Evolutionary conservation across 2,113 vertebrate species (phyloP).

Genomic region (Taxidea taxus): DNA sequence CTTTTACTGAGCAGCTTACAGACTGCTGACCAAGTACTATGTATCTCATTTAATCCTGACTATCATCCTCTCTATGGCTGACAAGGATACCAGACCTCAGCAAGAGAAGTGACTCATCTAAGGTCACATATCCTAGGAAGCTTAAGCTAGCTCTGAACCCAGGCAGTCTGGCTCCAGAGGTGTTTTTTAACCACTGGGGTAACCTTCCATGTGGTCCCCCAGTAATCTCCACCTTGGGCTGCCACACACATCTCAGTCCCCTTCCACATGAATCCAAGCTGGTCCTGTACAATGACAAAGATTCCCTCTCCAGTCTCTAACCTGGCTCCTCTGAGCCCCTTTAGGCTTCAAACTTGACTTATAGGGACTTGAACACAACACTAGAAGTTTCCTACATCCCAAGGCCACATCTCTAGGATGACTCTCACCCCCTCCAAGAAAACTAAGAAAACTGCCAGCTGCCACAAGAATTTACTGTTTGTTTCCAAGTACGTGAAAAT

Average conservation of each 20-base stretch:
- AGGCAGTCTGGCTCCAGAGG: not conserved
- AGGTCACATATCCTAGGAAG: not conserved
- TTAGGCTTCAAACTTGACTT: not conserved
- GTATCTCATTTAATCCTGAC: not conserved
- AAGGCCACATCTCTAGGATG: not conserved
- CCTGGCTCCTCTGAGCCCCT: not conserved
- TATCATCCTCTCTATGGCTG: not conserved
- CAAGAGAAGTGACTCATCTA: not conserved
- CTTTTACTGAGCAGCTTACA: not conserved
- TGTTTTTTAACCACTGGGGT: not conserved
- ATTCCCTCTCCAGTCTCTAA: not conserved
- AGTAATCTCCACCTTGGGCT: not conserved
- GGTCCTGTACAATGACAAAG: not conserved
- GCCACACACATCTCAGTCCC: not conserved
- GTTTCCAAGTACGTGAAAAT: not conserved
- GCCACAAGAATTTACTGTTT: not conserved
- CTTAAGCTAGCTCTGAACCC: not conserved
- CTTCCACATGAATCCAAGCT: not conserved
- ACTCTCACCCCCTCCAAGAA: not conserved
- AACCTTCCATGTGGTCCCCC: not conserved
- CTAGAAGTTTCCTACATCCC: not conserved
- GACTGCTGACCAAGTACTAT: not conserved
- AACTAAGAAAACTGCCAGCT: not conserved
- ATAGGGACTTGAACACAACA: not conserved
- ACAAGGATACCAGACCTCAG: not conserved